phyloP scores from a whole-genome alignment of 1,140 invertebrate genomes.

The Drosophila setifemur region DNA sequence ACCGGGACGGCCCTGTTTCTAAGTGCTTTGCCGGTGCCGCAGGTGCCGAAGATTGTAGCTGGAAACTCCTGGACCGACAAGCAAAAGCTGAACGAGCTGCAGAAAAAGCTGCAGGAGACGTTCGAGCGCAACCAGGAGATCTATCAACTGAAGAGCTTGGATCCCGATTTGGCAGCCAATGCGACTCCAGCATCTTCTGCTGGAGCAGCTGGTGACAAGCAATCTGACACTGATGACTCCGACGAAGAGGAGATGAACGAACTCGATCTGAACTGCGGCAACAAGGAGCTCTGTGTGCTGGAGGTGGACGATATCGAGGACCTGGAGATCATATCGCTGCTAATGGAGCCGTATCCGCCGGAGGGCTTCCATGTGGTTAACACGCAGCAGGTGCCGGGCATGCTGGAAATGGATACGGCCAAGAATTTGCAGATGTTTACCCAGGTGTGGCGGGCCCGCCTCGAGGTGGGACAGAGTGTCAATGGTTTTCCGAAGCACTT shows the following conservation, averaged over 20 bases:
- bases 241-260: slow-evolving; percentile 90
- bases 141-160: slow-evolving; percentile 85
- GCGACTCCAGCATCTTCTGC: neutral
- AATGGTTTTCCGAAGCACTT: slow-evolving; percentile 86
- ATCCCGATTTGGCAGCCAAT: slow-evolving; percentile 55
- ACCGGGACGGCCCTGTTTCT: slow-evolving; percentile 93
- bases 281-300: slow-evolving; percentile 92
- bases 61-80: slow-evolving; percentile 86
- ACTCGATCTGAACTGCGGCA: slow-evolving; percentile 89
- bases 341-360: slow-evolving; percentile 90
- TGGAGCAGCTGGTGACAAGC: slow-evolving; percentile 45
- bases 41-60: slow-evolving; percentile 87
- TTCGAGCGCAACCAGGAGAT: slow-evolving; percentile 88
- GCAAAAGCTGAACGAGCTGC: slow-evolving; percentile 86
- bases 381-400: slow-evolving; percentile 90
- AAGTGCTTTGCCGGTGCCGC: slow-evolving; percentile 88
- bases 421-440: slow-evolving; percentile 94
- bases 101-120: slow-evolving; percentile 87
- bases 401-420: slow-evolving; percentile 86
- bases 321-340: slow-evolving; percentile 89
- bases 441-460: slow-evolving; percentile 90
- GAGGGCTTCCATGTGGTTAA: slow-evolving; percentile 93
- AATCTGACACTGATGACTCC: slow-evolving; percentile 87
- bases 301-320: slow-evolving; percentile 95
- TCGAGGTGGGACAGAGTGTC: slow-evolving; percentile 84